Conservation (phyloP, 2,888 invertebrate species). For the Parelbella ahira region DNA sequence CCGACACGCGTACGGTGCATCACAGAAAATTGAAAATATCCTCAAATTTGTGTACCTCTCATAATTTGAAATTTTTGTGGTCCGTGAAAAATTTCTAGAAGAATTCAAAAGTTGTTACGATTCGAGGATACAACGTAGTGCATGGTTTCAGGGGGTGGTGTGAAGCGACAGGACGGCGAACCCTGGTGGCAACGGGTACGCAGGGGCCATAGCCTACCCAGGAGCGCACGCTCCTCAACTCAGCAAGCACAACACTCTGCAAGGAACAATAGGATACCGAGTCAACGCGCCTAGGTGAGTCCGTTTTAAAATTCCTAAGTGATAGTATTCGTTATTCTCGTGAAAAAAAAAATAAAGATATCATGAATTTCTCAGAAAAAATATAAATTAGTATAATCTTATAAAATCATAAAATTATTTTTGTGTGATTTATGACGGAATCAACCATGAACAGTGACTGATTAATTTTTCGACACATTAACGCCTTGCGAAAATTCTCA, state of each 20-base stretch:
- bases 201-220: slow-evolving; percentile 65
- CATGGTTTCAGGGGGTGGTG: slow-evolving; percentile 82
- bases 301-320: no score
- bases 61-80: slow-evolving; percentile 17
- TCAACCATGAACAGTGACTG: no score
- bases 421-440: no score
- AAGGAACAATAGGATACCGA: slow-evolving; percentile 80
- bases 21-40: slow-evolving; percentile 2
- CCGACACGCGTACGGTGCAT: slow-evolving; percentile 23
- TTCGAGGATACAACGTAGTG: slow-evolving; percentile 47
- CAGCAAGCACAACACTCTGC: slow-evolving; percentile 73
- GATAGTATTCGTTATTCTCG: no score
- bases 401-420: no score
- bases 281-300: slow-evolving; percentile 84
- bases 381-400: no score
- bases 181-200: slow-evolving; percentile 83
- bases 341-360: no score
- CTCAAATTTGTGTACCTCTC: not conserved
- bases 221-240: slow-evolving; percentile 72
- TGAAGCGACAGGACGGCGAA: slow-evolving; percentile 86
- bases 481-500: slow-evolving; percentile 1
- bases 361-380: no score
- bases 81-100: slow-evolving; percentile 19
- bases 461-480: no score
- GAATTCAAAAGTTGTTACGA: not conserved